These are phyloP conservation scores for Pseudomyrmex pallidus DNA, from an alignment of 1,140 invertebrate species.

Conservation along the genomic window DNA sequence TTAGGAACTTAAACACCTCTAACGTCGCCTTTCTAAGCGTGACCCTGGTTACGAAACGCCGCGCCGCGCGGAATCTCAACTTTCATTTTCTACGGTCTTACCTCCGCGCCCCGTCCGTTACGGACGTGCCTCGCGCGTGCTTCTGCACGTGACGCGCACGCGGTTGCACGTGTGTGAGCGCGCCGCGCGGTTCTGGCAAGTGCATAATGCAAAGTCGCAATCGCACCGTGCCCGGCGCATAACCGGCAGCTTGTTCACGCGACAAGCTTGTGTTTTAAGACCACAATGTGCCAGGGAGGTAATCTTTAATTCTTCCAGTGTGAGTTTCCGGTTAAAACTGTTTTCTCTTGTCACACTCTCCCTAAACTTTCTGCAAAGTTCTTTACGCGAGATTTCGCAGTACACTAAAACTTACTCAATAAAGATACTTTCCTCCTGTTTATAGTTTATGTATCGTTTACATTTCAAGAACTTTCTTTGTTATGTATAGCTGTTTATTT, in stretches of 20 bases:
- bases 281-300: slow-evolving; percentile 7
- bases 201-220: slow-evolving; percentile 46
- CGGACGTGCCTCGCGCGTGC: slow-evolving; percentile 61
- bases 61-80: slow-evolving; percentile 70
- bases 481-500: background rate
- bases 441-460: background rate
- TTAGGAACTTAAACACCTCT: slow-evolving; percentile 45
- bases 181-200: slow-evolving; percentile 29
- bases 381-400: background rate
- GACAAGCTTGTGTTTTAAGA: slow-evolving; percentile 45
- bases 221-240: slow-evolving; percentile 15
- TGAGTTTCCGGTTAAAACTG: slow-evolving; percentile 18
- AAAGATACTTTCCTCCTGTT: no score
- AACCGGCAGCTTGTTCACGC: slow-evolving; percentile 44
- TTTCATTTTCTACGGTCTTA: slow-evolving; percentile 72
- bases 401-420: no score
- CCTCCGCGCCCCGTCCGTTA: slow-evolving; percentile 26
- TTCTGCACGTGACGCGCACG: slow-evolving; percentile 68
- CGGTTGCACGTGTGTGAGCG: slow-evolving; percentile 47
- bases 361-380: background rate
- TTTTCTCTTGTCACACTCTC: background rate
- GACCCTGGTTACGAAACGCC: slow-evolving; percentile 72
- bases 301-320: slow-evolving; percentile 29
- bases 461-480: background rate
- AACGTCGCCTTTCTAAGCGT: slow-evolving; percentile 69